Conservation (phyloP, 2,888 invertebrate genomes). For the Drosophila algonquin region DNA sequence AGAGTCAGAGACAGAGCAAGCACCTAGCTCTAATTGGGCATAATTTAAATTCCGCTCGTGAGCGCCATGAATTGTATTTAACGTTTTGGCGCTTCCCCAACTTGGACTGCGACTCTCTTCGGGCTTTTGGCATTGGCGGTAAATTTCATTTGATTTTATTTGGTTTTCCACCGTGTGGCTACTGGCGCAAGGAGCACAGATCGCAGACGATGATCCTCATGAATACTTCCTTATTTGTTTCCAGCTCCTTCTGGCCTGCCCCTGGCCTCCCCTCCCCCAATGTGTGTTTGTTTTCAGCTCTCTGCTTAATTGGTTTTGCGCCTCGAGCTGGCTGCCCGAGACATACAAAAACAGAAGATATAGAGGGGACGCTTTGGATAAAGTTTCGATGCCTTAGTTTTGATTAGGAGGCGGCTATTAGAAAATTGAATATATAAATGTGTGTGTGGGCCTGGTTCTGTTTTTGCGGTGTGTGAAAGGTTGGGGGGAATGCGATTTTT, state of each 20-base stretch:
- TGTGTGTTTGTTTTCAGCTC: conserved; percentile 42
- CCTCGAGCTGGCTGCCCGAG: conserved; percentile 53
- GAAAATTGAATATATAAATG: conserved; percentile 69
- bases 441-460: conserved; percentile 31
- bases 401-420: conserved; percentile 75
- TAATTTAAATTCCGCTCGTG: conserved; percentile 83
- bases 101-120: conserved; percentile 51
- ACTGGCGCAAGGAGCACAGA: conserved; percentile 35
- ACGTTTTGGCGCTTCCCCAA: conserved; percentile 79
- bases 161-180: conserved; percentile 43
- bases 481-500: conserved; percentile 39
- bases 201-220: conserved; percentile 47
- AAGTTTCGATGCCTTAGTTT: conserved; percentile 69
- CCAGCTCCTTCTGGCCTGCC: conserved; percentile 19
- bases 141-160: conserved; percentile 79
- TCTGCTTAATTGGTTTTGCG: conserved; percentile 76
- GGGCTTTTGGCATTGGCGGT: conserved; percentile 59
- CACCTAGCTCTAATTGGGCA: conserved; percentile 82
- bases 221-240: conserved; percentile 73
- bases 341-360: conserved; percentile 14
- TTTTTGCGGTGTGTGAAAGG: conserved; percentile 30
- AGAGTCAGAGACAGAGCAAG: conserved; percentile 49
- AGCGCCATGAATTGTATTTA: conserved; percentile 80
- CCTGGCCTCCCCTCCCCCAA: background rate
- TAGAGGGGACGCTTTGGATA: conserved; percentile 15